Evolutionary conservation across 2,888 invertebrate genomes (phyloP).

Genomic region (Andrena trimmerana): DNA sequence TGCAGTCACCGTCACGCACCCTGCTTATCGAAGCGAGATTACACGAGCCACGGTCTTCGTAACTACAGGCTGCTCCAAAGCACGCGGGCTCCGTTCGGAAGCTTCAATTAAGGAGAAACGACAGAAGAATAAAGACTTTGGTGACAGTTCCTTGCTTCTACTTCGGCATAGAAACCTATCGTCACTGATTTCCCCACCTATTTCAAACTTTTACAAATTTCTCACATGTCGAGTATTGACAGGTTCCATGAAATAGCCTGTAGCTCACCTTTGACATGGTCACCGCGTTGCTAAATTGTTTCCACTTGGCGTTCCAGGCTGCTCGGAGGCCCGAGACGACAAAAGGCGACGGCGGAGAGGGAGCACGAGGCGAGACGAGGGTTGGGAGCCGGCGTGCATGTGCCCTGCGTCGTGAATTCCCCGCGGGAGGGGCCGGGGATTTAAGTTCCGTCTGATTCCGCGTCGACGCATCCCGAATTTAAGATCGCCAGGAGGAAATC

Average conservation of each 20-base stretch:
- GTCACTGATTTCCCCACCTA: too few species aligned
- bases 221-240: too few species aligned
- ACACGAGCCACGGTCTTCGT: constrained; percentile 17
- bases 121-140: background rate
- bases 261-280: background rate
- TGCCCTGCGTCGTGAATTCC: constrained; percentile 2
- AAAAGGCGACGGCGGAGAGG: background rate
- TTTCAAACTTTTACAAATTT: too few species aligned
- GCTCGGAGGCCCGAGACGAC: background rate
- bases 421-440: constrained; percentile 47
- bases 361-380: background rate
- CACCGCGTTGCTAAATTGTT: constrained; percentile 2
- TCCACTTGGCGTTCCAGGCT: background rate
- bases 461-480: constrained; percentile 63
- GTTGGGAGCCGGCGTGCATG: constrained; percentile 17
- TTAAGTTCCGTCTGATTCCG: constrained; percentile 64
- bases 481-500: constrained; percentile 59
- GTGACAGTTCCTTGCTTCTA: too few species aligned
- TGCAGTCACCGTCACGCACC: constrained; percentile 15
- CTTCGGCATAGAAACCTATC: too few species aligned
- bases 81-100: background rate
- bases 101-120: background rate
- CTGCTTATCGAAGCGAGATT: constrained; percentile 26
- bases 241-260: too few species aligned
- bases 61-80: constrained; percentile 11